These are phyloP conservation scores for Tragopan temminckii DNA, from an alignment of 2,797 vertebrate genomes.

Conservation along the genomic window DNA sequence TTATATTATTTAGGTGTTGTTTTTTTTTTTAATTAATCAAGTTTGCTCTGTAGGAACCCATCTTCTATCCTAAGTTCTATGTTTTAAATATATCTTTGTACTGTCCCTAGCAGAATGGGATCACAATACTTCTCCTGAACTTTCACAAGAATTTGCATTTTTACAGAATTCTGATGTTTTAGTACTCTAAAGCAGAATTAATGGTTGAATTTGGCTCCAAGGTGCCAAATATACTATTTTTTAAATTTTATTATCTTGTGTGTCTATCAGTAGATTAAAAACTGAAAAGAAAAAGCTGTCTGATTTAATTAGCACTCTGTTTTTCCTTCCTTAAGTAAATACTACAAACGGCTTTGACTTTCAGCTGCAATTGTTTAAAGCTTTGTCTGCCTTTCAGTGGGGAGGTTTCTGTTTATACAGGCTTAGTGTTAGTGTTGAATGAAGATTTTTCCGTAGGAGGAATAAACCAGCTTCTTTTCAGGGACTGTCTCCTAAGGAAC, in stretches of 20 bases:
- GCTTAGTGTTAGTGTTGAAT: slow-evolving; percentile 17
- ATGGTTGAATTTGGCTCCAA: background rate
- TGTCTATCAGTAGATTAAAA: background rate
- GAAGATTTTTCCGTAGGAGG: slow-evolving; percentile 40
- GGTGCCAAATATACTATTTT: background rate
- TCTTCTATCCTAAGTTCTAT: background rate
- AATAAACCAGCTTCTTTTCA: slow-evolving; percentile 49
- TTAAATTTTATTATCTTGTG: background rate
- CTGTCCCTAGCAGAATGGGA: background rate
- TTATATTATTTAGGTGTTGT: background rate
- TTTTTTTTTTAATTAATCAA: background rate
- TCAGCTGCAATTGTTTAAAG: slow-evolving; percentile 44
- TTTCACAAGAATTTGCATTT: background rate
- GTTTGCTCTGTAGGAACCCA: background rate
- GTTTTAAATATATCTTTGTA: background rate
- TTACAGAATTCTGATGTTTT: background rate
- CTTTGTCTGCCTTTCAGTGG: slow-evolving; percentile 6
- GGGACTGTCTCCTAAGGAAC: slow-evolving; percentile 39
- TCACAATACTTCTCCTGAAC: background rate
- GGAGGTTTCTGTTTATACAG: slow-evolving; percentile 46
- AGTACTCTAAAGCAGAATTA: background rate
- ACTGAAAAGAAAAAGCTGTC: background rate
- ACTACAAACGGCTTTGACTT: slow-evolving; percentile 28
- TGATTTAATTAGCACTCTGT: background rate
- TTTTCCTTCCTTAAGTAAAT: slow-evolving; percentile 46